Evolutionary conservation across 2,888 invertebrate genomes (phyloP), one percentile per base, ranked within the genome.

Genomic region (Augiades crinisus): DNA sequence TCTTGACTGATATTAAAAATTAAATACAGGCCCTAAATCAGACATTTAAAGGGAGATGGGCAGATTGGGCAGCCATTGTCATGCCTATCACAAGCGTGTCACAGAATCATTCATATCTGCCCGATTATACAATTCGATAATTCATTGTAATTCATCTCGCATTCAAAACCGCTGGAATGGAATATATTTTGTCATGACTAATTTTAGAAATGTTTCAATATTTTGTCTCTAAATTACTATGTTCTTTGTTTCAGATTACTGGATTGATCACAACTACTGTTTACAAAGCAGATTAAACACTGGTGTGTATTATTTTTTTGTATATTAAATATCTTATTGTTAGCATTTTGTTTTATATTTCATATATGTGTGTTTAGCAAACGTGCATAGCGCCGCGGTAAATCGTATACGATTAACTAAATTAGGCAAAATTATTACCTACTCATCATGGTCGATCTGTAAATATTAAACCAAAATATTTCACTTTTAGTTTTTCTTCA

Each of bases 191-290:
- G 19, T 27, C 10, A 27, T 27, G 10, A 1, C 10, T 10, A 27
- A 2, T 10, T 27, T 27, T 27, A 10, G n/a, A 4, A 10, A 2
- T 4, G 1, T 10, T 10, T n/a, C n/a, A n/a, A n/a, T n/a, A n/a
- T n/a, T n/a, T n/a, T n/a, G n/a, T n/a, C n/a, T n/a, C n/a, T 10
- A 10, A 10, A 27, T 8, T 24, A 10, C 14, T 30, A 59, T 12
- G 4, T 37, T 33, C 8, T 31, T 47, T 47, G 46, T 47, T 47
- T 47, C 47, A 47, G 47, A 38, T 47, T 40, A 31, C 14, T 40
- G 31, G 7, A 38, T 38, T 21, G 6, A n/a, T n/a, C n/a, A n/a
- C n/a, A n/a, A n/a, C n/a, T n/a, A n/a, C n/a, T n/a, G n/a, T n/a
- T n/a, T n/a, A n/a, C n/a, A n/a, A n/a, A 19, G 10, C 31, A 19